These are phyloP conservation scores for Temnothorax nylanderi DNA, from an alignment of 1,140 invertebrate genomes.

Conservation along the genomic window DNA sequence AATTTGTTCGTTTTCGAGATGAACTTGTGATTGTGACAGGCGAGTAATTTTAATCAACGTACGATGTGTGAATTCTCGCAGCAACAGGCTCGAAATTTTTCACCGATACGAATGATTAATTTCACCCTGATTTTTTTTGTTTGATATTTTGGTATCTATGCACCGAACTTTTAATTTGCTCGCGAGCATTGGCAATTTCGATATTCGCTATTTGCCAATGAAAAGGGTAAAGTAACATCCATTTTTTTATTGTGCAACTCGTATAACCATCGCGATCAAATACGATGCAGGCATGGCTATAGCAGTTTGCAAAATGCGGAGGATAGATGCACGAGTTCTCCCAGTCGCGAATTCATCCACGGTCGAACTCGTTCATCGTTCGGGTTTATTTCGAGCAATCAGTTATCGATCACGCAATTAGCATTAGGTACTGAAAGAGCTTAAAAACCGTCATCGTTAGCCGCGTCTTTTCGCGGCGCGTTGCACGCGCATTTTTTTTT, in stretches of 20 bases:
- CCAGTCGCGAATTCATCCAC: not conserved
- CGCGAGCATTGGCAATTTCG: constrained; percentile 51
- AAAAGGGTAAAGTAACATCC: constrained; percentile 52
- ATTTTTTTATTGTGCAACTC: constrained; percentile 40
- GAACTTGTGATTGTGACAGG: not conserved
- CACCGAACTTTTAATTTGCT: constrained; percentile 50
- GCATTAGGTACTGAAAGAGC: constrained; percentile 11
- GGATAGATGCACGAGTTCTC: not conserved
- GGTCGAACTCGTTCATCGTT: constrained; percentile 11
- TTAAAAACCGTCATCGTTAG: constrained; percentile 52
- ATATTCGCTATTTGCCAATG: constrained; percentile 52
- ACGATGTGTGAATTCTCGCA: constrained; percentile 45
- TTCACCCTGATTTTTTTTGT: constrained; percentile 29
- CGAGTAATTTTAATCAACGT: constrained; percentile 28
- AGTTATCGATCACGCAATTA: constrained; percentile 46
- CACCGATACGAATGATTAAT: constrained; percentile 48
- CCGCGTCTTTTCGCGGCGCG: not conserved
- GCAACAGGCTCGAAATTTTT: constrained; percentile 48
- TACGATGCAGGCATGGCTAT: not conserved
- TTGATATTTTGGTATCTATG: constrained; percentile 23
- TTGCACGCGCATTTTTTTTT: not conserved
- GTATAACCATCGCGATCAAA: constrained; percentile 45
- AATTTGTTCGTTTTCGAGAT: not conserved
- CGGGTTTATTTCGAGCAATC: constrained; percentile 37
- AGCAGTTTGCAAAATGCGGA: constrained; percentile 1